phyloP scores from a whole-genome alignment of 2,113 vertebrate species.

The Furnarius figulus region DNA sequence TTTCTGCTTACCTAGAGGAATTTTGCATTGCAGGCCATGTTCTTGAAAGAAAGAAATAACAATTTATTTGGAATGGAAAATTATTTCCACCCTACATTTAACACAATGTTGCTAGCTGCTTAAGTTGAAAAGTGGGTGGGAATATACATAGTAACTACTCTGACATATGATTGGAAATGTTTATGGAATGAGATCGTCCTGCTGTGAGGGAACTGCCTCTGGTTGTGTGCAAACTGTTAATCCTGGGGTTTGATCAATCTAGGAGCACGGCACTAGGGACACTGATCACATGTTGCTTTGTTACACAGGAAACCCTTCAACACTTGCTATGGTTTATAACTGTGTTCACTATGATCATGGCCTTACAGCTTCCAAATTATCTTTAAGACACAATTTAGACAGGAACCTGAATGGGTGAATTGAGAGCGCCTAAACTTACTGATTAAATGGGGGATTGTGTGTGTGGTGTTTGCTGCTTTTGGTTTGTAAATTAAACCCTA shows the following conservation, averaged over 20 bases:
- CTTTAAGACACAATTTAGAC: not conserved
- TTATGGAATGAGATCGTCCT: not conserved
- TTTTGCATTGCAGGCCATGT: not conserved
- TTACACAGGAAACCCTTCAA: not conserved
- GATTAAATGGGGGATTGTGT: not conserved
- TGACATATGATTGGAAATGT: not conserved
- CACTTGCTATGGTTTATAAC: not conserved
- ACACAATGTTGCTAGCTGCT: not conserved
- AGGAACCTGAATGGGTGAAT: not conserved
- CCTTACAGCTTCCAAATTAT: not conserved
- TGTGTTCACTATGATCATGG: not conserved
- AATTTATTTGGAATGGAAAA: not conserved
- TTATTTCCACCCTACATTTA: not conserved
- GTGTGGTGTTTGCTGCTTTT: not conserved
- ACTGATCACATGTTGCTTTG: not conserved
- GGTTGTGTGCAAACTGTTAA: not conserved
- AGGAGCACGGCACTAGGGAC: not conserved
- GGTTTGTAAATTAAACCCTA: not conserved
- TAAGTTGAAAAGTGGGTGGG: not conserved
- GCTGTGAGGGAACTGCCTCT: not conserved
- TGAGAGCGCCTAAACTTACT: not conserved
- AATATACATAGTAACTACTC: not conserved
- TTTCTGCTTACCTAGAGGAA: not conserved
- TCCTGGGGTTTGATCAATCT: not conserved
- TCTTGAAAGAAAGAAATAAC: not conserved